Conservation (phyloP, 2,113 vertebrate genomes). For the Hucho hucho region DNA sequence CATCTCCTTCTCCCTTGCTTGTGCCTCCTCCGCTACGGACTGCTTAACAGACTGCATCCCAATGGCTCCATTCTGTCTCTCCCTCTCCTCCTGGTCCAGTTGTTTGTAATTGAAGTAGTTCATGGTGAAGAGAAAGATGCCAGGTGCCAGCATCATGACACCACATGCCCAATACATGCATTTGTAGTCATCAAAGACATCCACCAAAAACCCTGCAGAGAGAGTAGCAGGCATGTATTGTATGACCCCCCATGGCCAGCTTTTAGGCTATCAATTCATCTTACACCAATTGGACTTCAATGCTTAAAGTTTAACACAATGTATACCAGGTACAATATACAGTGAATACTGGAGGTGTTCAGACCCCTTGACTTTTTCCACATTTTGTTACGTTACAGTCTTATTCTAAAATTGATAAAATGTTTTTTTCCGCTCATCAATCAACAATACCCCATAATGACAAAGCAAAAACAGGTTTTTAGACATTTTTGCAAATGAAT, state of each 20-base stretch:
- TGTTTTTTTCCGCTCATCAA: too few relatives aligned
- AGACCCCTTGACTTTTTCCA: too few relatives aligned
- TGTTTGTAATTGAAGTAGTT: slow-evolving; percentile 82
- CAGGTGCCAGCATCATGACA: slow-evolving; percentile 74
- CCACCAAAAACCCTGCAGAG: slow-evolving; percentile 77
- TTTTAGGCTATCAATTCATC: neutral
- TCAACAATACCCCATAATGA: too few relatives aligned
- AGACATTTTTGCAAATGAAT: too few relatives aligned
- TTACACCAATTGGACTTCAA: slow-evolving; percentile 41
- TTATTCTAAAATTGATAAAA: too few relatives aligned
- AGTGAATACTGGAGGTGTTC: too few relatives aligned
- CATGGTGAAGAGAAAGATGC: slow-evolving; percentile 82
- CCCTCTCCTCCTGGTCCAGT: slow-evolving; percentile 71
- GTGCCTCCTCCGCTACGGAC: slow-evolving; percentile 29
- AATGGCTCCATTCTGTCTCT: slow-evolving; percentile 24
- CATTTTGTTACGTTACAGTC: too few relatives aligned
- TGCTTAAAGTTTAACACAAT: too few relatives aligned
- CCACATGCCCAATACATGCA: slow-evolving; percentile 82
- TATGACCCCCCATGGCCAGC: slow-evolving; percentile 43
- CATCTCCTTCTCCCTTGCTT: slow-evolving; percentile 60
- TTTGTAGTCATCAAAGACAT: slow-evolving; percentile 79
- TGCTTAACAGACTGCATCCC: slow-evolving; percentile 55
- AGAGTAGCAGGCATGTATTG: slow-evolving; percentile 50
- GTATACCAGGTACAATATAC: too few relatives aligned
- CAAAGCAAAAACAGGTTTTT: too few relatives aligned